These are phyloP conservation scores for Lucinisca nassula DNA, from an alignment of 2,888 invertebrate genomes.

Conservation along the genomic window DNA sequence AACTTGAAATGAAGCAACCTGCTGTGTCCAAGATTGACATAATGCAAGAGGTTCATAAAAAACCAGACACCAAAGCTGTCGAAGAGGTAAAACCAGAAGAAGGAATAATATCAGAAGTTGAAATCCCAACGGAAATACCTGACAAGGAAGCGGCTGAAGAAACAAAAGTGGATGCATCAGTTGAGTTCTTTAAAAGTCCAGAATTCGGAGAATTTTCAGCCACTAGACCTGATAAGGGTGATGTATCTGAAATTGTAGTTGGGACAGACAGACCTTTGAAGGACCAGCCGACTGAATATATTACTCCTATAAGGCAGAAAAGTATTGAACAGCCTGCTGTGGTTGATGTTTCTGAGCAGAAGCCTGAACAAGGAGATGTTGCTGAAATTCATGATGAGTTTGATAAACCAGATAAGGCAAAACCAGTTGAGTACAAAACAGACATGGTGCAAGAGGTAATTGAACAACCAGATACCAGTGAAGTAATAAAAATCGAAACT, in stretches of 20 bases:
- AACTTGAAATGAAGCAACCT: constrained; percentile 55
- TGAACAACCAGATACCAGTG: constrained; percentile 49
- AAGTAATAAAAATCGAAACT: constrained; percentile 41
- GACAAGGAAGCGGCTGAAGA: constrained; percentile 15
- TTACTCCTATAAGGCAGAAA: constrained; percentile 57
- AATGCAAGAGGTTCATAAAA: constrained; percentile 25
- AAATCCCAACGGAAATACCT: constrained; percentile 45
- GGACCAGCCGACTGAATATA: constrained; percentile 51
- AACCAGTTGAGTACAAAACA: not conserved
- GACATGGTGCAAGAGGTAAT: constrained; percentile 4
- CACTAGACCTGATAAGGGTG: not conserved
- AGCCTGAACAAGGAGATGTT: constrained; percentile 44
- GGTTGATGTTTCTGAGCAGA: constrained; percentile 42
- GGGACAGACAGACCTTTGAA: not conserved
- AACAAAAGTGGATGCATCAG: constrained; percentile 14
- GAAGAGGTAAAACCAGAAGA: constrained; percentile 42
- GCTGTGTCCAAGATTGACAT: constrained; percentile 47
- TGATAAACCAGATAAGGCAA: constrained; percentile 32
- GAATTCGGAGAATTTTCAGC: not conserved
- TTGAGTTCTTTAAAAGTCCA: constrained; percentile 42
- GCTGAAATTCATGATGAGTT: constrained; percentile 64
- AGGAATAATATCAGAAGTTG: constrained; percentile 38
- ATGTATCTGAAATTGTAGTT: not conserved
- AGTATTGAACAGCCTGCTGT: constrained; percentile 27
- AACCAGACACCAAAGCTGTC: constrained; percentile 46